Conservation (phyloP, 2,797 vertebrate species). For the Chiroxiphia lanceolata region DNA sequence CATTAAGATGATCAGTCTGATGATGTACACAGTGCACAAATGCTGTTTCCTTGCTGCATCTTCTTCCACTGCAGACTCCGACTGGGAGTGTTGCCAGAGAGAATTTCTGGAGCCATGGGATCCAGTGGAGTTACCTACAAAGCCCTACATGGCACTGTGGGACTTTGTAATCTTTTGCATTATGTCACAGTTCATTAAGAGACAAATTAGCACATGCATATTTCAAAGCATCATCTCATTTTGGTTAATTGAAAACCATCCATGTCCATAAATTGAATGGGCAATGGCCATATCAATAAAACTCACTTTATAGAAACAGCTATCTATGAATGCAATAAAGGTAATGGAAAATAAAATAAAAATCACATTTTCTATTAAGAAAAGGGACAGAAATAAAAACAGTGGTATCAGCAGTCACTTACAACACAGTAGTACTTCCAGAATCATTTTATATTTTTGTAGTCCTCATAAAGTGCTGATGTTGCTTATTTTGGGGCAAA, state of each 20-base stretch:
- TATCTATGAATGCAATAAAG: not conserved
- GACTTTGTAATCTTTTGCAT: not conserved
- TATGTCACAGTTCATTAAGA: not conserved
- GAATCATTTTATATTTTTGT: not conserved
- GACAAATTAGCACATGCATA: not conserved
- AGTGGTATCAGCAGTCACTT: not conserved
- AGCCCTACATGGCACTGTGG: not conserved
- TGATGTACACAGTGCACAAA: not conserved
- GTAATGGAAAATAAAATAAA: not conserved
- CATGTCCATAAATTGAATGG: not conserved
- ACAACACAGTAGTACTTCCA: not conserved
- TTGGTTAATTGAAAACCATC: not conserved
- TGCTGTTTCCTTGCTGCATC: not conserved
- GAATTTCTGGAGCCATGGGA: not conserved
- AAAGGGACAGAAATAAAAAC: not conserved
- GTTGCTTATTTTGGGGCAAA: not conserved
- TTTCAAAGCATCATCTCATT: not conserved
- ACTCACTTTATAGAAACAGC: not conserved
- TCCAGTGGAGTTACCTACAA: not conserved
- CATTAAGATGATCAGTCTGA: not conserved
- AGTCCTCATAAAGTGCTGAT: not conserved
- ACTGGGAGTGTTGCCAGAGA: not conserved
- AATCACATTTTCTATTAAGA: not conserved
- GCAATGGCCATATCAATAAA: not conserved
- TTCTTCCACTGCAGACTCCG: not conserved